Conservation (phyloP, 2,113 vertebrate genomes). For the Lepus americanus region DNA sequence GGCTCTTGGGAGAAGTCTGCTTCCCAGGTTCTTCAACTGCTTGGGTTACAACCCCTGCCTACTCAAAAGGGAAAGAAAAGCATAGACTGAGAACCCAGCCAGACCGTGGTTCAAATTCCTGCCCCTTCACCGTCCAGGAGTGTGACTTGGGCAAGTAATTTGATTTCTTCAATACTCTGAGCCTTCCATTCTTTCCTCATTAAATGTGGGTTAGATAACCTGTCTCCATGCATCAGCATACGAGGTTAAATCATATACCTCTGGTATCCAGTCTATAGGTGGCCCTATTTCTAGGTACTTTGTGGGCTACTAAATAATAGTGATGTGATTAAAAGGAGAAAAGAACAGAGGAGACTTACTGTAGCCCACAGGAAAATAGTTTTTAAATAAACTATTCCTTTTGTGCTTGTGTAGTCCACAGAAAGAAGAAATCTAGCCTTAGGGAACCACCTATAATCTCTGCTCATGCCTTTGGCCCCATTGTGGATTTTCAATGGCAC, state of each 20-base stretch:
- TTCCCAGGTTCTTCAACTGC: neutral
- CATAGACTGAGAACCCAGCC: neutral
- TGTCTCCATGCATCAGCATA: neutral
- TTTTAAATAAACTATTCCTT: neutral
- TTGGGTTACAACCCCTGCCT: neutral
- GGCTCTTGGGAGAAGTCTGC: neutral
- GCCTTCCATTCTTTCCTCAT: neutral
- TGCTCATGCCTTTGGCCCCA: neutral
- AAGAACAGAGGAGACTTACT: neutral
- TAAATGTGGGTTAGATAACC: conserved; percentile 4
- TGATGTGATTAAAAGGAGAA: neutral
- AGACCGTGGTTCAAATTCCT: neutral
- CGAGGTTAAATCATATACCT: neutral
- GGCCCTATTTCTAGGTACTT: neutral
- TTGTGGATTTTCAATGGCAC: neutral
- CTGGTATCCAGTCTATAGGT: neutral
- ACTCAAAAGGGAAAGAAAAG: conserved; percentile 5
- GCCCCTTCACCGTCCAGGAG: neutral
- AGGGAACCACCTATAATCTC: neutral
- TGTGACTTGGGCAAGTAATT: neutral
- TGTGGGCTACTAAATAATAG: neutral
- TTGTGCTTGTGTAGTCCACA: neutral
- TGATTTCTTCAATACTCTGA: neutral
- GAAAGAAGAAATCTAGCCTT: neutral
- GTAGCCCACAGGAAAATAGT: neutral